Evolutionary conservation across 2,113 vertebrate species (phyloP).

Genomic region (Dasyurus viverrinus): DNA sequence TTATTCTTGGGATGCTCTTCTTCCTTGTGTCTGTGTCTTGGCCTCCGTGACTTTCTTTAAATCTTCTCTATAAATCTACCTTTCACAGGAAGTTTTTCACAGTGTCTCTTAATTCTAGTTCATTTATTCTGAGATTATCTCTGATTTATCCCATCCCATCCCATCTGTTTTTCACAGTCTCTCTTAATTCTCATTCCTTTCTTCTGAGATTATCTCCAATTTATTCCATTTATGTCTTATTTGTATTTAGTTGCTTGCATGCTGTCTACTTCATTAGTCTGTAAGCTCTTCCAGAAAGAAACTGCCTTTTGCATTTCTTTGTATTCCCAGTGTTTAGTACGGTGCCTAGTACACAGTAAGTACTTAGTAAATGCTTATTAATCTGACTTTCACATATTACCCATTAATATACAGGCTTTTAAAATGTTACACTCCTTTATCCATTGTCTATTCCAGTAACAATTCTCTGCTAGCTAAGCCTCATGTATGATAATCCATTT

Average conservation of each 20-base stretch:
- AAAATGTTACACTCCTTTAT: neutral
- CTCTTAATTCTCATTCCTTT: neutral
- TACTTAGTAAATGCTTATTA: neutral
- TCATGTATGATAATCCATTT: neutral
- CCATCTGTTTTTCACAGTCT: neutral
- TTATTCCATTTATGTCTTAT: neutral
- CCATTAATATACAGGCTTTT: neutral
- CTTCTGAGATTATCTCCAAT: neutral
- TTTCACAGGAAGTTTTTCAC: neutral
- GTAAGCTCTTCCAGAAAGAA: neutral
- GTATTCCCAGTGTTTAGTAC: neutral
- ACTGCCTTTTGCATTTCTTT: neutral
- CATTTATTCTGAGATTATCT: neutral
- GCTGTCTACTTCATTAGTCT: neutral
- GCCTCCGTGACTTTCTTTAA: neutral
- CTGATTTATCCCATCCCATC: neutral
- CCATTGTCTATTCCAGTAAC: neutral
- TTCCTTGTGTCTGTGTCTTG: neutral
- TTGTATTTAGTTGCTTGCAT: neutral
- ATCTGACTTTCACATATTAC: neutral
- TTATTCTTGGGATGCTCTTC: neutral
- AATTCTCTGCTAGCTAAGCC: neutral
- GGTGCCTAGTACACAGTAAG: neutral
- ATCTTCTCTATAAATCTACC: neutral
- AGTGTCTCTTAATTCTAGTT: neutral